phyloP scores from a whole-genome alignment of 1,140 invertebrate genomes.

The Papilio xuthus region DNA sequence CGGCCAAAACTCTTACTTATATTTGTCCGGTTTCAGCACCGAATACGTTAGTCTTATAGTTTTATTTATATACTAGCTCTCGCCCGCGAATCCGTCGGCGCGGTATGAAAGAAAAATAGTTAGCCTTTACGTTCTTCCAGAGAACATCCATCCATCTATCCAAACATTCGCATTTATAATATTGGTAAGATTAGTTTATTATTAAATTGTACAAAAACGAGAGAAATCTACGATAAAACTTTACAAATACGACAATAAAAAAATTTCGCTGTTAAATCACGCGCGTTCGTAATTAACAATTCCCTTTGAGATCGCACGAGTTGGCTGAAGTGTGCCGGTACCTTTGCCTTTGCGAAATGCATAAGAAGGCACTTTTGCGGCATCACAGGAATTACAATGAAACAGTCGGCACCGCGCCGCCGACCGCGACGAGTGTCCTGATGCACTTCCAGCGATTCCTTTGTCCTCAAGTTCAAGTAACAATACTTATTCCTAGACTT shows the following conservation, averaged over 20 bases:
- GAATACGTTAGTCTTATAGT: no score
- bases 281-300: neutral
- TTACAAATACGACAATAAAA: neutral
- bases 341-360: slow-evolving; percentile 27
- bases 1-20: no score
- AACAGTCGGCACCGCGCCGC: neutral
- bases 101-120: no score
- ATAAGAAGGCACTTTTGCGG: slow-evolving; percentile 31
- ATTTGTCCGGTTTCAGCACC: no score
- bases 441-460: slow-evolving; percentile 31
- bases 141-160: no score
- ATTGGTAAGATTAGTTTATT: no score
- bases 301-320: slow-evolving; percentile 4
- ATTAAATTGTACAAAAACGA: no score
- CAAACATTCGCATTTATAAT: no score
- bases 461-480: slow-evolving; percentile 36
- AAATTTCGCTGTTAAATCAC: neutral
- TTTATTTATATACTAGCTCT: no score
- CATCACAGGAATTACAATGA: slow-evolving; percentile 25
- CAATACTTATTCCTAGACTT: neutral
- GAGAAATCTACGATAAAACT: neutral
- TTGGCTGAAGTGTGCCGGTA: neutral
- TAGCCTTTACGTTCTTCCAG: no score
- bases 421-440: neutral
- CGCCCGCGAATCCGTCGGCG: no score